phyloP scores from a whole-genome alignment of 2,888 invertebrate species.

The Agonopterix heracliana region DNA sequence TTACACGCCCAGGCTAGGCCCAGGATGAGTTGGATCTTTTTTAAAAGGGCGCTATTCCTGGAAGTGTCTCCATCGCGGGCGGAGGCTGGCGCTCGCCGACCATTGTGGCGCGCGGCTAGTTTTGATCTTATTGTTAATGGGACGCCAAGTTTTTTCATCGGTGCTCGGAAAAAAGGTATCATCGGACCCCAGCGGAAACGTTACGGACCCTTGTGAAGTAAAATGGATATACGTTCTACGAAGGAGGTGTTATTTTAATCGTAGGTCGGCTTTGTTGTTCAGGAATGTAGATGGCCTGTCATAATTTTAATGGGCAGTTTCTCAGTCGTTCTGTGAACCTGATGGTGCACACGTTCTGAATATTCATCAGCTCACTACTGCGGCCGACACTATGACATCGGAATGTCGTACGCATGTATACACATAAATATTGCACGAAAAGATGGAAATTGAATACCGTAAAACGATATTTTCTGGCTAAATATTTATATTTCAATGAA shows the following conservation, averaged over 20 bases:
- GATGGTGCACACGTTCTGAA: constrained; percentile 54
- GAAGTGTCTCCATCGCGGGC: constrained; percentile 60
- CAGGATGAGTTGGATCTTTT: constrained; percentile 70
- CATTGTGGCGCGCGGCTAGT: constrained; percentile 72
- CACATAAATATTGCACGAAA: no score
- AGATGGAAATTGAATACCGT: no score
- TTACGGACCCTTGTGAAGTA: constrained; percentile 72
- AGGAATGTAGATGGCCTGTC: constrained; percentile 74
- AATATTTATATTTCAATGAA: no score
- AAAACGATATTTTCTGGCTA: no score
- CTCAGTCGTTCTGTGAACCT: constrained; percentile 52
- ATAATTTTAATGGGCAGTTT: constrained; percentile 72
- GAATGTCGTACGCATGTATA: constrained; percentile 8
- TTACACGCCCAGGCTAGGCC: constrained; percentile 46
- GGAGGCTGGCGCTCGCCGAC: constrained; percentile 69
- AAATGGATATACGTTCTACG: constrained; percentile 72
- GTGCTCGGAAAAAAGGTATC: constrained; percentile 69
- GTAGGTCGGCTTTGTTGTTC: constrained; percentile 70
- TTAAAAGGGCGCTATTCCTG: constrained; percentile 68
- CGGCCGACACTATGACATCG: constrained; percentile 9
- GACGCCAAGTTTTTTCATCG: constrained; percentile 72
- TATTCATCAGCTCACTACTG: constrained; percentile 43
- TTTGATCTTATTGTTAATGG: constrained; percentile 76
- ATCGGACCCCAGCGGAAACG: constrained; percentile 73
- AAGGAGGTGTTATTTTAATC: constrained; percentile 75